These are phyloP conservation scores for Trematocara unimaculatum DNA, from an alignment of 2,113 vertebrate species.

Conservation along the genomic window DNA sequence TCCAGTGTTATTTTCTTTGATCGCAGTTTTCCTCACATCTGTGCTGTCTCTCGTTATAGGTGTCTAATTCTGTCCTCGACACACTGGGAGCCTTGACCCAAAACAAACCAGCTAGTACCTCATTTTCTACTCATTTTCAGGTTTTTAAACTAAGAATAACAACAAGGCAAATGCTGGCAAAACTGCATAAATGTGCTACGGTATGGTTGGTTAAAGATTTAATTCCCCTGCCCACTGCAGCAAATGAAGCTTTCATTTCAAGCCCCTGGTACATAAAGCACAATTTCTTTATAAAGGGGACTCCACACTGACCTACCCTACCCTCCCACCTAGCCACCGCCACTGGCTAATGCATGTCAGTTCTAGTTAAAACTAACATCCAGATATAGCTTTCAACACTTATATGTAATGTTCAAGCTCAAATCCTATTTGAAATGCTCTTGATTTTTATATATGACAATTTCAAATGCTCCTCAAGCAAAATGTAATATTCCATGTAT, in stretches of 20 bases:
- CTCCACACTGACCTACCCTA: background rate
- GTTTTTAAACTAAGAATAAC: conserved; percentile 24
- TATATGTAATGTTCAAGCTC: conserved; percentile 36
- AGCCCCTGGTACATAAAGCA: conserved; percentile 45
- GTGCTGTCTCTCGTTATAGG: background rate
- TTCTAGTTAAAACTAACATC: conserved; percentile 7
- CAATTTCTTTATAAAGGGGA: conserved; percentile 30
- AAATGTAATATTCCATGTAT: conserved; percentile 3
- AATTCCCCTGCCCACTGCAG: background rate
- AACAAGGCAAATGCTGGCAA: background rate
- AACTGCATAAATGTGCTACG: background rate
- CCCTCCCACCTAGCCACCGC: background rate
- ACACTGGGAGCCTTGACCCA: conserved; percentile 2
- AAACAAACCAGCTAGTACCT: conserved; percentile 41
- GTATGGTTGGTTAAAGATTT: background rate
- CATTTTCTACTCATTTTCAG: conserved; percentile 45
- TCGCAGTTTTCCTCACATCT: background rate
- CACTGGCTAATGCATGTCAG: conserved; percentile 40
- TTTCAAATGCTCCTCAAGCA: conserved; percentile 14
- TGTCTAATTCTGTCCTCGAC: background rate
- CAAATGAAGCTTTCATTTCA: conserved; percentile 23
- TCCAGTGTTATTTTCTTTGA: background rate
- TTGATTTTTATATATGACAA: conserved; percentile 31
- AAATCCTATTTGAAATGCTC: conserved; percentile 26
- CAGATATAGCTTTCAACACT: conserved; percentile 41